Percentiles rank a stretch among this genome's conserved stretches.
phyloP scores from a whole-genome alignment of 2,113 vertebrate genomes.

The Murina feae region DNA sequence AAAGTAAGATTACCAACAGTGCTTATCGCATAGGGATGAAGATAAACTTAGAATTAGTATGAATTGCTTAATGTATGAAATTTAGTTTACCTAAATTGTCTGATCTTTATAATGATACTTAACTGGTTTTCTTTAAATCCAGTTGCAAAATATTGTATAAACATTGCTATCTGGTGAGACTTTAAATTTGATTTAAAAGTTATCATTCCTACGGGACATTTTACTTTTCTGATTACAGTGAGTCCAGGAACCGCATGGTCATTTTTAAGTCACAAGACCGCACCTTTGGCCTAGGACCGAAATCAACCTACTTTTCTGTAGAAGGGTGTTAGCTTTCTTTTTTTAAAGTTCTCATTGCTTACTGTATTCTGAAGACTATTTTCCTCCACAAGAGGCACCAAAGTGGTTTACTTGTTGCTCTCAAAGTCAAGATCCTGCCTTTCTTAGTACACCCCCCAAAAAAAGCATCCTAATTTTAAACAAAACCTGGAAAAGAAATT shows the following conservation, averaged over 20 bases:
- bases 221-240: not conserved
- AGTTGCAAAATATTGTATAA: not conserved
- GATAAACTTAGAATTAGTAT: not conserved
- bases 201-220: not conserved
- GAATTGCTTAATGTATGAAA: not conserved
- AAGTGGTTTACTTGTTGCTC: not conserved
- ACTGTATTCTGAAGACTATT: not conserved
- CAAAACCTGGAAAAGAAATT: not conserved
- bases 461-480: not conserved
- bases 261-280: not conserved
- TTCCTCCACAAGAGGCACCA: not conserved
- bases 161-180: not conserved
- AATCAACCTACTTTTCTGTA: not conserved
- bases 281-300: not conserved
- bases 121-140: not conserved
- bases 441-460: not conserved
- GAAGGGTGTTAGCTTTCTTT: not conserved
- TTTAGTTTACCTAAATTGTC: not conserved
- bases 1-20: not conserved
- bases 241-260: not conserved
- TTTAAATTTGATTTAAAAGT: not conserved
- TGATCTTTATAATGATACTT: not conserved
- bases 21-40: not conserved
- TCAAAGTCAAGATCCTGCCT: constrained; percentile 7
- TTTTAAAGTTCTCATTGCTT: not conserved